Evolutionary conservation across 2,888 invertebrate species (phyloP).

Genomic region (Thumatha senex): DNA sequence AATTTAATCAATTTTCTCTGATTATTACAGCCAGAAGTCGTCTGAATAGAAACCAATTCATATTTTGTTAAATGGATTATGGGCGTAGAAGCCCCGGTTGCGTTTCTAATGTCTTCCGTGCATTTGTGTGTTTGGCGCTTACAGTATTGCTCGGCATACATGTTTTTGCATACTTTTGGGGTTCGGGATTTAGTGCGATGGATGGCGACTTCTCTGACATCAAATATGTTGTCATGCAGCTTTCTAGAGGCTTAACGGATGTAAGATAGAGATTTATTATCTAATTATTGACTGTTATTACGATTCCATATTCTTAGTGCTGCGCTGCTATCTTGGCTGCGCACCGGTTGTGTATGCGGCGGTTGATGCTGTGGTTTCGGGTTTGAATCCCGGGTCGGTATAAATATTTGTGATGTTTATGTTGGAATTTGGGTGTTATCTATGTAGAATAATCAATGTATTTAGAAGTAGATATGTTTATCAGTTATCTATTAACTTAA

Average conservation of each 20-base stretch:
- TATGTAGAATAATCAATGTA: no score
- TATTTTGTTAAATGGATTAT: slow-evolving; percentile 43
- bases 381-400: no score
- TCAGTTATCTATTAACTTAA: no score
- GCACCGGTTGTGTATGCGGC: no score
- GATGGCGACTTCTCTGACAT: slow-evolving; percentile 65
- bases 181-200: slow-evolving; percentile 46
- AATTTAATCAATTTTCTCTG: no score
- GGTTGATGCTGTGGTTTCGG: no score
- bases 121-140: slow-evolving; percentile 63
- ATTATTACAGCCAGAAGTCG: no score
- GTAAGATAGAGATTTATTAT: slow-evolving; percentile 37
- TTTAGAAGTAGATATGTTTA: no score
- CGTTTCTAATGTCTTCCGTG: slow-evolving; percentile 52
- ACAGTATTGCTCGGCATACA: slow-evolving; percentile 64
- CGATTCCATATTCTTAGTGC: not conserved
- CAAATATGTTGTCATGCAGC: slow-evolving; percentile 68
- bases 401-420: no score
- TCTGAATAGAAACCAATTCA: not conserved
- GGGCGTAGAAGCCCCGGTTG: slow-evolving; percentile 39
- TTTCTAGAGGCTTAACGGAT: slow-evolving; percentile 65
- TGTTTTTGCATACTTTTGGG: slow-evolving; percentile 60
- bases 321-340: no score
- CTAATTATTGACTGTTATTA: not conserved
- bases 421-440: no score